Evolutionary conservation across 2,113 vertebrate species (phyloP).

Genomic region (Dendrocopos noguchii): DNA sequence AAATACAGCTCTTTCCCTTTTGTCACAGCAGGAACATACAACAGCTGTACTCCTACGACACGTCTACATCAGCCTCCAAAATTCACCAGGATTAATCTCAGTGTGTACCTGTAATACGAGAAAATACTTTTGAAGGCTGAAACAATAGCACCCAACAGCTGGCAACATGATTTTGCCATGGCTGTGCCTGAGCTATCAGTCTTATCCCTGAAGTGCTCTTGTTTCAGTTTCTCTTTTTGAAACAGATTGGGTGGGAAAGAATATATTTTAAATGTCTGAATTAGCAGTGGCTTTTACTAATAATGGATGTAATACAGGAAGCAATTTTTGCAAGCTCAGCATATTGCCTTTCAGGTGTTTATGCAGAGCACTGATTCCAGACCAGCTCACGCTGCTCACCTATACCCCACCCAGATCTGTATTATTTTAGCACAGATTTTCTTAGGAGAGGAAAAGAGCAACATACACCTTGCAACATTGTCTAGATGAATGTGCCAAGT

Average conservation of each 20-base stretch:
- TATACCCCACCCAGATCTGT: neutral
- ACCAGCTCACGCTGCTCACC: neutral
- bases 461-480: neutral
- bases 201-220: neutral
- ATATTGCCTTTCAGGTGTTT: neutral
- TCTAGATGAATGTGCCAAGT: neutral
- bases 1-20: neutral
- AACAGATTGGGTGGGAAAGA: neutral
- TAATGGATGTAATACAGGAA: neutral
- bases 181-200: neutral
- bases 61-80: neutral
- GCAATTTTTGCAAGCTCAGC: neutral
- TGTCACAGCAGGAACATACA: neutral
- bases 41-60: neutral
- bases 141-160: neutral
- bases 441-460: neutral
- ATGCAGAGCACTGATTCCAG: neutral
- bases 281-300: neutral
- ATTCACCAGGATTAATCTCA: neutral
- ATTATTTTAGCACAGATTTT: neutral
- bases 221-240: neutral
- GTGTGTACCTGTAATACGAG: neutral
- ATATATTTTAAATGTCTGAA: neutral
- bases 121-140: neutral
- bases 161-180: neutral